phyloP scores from a whole-genome alignment of 2,888 invertebrate genomes.

The Sacculina carcini region DNA sequence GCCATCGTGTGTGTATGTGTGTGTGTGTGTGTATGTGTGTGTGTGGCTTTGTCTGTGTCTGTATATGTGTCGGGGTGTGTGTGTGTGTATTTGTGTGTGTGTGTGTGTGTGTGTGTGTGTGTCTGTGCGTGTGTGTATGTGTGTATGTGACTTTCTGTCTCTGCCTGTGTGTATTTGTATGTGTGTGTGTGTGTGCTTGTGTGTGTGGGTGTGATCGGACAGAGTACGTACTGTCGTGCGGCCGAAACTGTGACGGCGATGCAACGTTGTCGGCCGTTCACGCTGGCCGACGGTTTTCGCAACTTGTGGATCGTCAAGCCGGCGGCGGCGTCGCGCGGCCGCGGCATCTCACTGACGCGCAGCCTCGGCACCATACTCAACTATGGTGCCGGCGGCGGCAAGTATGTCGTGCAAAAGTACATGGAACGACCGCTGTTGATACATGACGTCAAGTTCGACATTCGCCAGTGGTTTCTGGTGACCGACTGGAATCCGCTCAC shows the following conservation, averaged over 20 bases:
- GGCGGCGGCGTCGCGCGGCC: constrained; percentile 70
- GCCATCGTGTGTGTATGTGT: too few relatives aligned
- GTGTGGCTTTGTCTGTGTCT: too few relatives aligned
- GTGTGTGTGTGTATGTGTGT: too few relatives aligned
- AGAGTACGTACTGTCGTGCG: too few relatives aligned
- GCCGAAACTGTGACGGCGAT: constrained; percentile 43
- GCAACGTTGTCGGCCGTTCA: constrained; percentile 47
- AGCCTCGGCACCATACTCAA: constrained; percentile 57
- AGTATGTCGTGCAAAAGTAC: constrained; percentile 79
- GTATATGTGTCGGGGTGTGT: too few relatives aligned
- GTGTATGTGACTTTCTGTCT: too few relatives aligned
- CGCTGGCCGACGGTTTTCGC: constrained; percentile 51
- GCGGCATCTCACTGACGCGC: constrained; percentile 65
- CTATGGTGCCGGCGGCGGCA: constrained; percentile 15
- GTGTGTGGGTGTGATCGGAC: too few relatives aligned
- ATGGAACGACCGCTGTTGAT: constrained; percentile 70
- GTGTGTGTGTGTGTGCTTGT: too few relatives aligned
- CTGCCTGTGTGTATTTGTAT: too few relatives aligned
- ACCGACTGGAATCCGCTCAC: constrained; percentile 70
- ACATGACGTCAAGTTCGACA: constrained; percentile 77
- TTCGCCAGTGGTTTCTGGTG: constrained; percentile 80
- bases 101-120: too few relatives aligned
- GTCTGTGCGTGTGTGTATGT: too few relatives aligned
- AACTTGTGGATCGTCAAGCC: constrained; percentile 92
- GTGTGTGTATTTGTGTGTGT: too few relatives aligned